Conservation (phyloP, 2,888 invertebrate genomes). For the Oligia fasciuncula region DNA sequence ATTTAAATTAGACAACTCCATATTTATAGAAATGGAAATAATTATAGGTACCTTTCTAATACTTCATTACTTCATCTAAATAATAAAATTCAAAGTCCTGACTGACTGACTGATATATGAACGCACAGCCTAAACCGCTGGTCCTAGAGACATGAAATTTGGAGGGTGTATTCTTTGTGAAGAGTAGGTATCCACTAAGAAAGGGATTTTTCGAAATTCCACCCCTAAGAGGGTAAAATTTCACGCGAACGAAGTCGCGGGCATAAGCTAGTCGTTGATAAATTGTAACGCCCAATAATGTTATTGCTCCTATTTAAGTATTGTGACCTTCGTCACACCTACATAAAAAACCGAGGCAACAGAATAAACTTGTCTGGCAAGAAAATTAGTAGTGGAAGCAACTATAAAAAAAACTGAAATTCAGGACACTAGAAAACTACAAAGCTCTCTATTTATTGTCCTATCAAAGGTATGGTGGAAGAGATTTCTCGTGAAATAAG, state of each 20-base stretch:
- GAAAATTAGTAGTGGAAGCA: neutral
- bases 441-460: neutral
- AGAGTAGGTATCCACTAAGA: too few species aligned
- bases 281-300: neutral
- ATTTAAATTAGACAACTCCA: neutral
- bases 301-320: neutral
- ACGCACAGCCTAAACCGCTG: too few species aligned
- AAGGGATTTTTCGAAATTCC: too few species aligned
- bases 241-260: too few species aligned
- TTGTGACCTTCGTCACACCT: neutral
- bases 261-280: neutral
- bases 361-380: neutral
- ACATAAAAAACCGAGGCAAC: neutral
- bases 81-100: too few species aligned
- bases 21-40: neutral
- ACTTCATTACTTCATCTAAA: too few species aligned
- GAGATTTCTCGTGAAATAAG: too few species aligned
- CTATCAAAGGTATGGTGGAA: too few species aligned
- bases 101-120: too few species aligned
- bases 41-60: neutral
- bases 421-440: neutral
- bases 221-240: too few species aligned
- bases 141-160: too few species aligned
- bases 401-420: slow-evolving; percentile 5
- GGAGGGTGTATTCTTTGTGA: too few species aligned